Conservation (phyloP, 2,888 invertebrate genomes). For the Caenorhabditis wallacei region DNA sequence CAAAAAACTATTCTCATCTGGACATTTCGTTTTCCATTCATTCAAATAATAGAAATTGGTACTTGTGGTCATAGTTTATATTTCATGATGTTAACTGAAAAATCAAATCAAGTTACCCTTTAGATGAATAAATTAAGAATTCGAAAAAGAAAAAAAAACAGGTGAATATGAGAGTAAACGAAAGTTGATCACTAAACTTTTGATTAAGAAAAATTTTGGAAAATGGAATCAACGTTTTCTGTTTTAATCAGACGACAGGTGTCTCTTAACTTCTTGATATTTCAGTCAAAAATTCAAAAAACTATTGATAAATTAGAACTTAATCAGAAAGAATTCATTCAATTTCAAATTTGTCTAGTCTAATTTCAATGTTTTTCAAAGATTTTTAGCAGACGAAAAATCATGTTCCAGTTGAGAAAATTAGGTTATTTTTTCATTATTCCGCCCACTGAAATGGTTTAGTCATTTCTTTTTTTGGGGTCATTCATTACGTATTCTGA, state of each 20-base stretch:
- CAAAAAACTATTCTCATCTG: conserved; percentile 18
- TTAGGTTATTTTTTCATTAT: conserved; percentile 1
- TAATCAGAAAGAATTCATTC: not conserved
- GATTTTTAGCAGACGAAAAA: not conserved
- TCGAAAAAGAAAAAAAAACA: not conserved
- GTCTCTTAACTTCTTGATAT: not conserved
- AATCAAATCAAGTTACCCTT: not conserved
- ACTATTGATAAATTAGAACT: not conserved
- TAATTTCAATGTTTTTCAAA: conserved; percentile 2
- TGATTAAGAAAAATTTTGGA: not conserved
- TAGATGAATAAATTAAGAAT: not conserved
- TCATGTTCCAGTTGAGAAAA: conserved; percentile 20
- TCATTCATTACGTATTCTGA: conserved; percentile 2
- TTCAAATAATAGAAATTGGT: conserved; percentile 26
- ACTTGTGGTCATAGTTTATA: conserved; percentile 14
- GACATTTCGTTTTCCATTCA: conserved; percentile 40
- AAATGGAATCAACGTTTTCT: conserved; percentile 2
- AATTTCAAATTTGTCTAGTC: not conserved
- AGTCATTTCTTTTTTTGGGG: conserved; percentile 2
- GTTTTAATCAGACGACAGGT: conserved; percentile 21
- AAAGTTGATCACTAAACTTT: conserved; percentile 7
- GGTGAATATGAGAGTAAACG: conserved; percentile 6
- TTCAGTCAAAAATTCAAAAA: not conserved
- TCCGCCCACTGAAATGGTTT: conserved; percentile 7
- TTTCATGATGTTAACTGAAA: not conserved